Conservation (phyloP, 2,888 invertebrate genomes). For the Protonemura montana region DNA sequence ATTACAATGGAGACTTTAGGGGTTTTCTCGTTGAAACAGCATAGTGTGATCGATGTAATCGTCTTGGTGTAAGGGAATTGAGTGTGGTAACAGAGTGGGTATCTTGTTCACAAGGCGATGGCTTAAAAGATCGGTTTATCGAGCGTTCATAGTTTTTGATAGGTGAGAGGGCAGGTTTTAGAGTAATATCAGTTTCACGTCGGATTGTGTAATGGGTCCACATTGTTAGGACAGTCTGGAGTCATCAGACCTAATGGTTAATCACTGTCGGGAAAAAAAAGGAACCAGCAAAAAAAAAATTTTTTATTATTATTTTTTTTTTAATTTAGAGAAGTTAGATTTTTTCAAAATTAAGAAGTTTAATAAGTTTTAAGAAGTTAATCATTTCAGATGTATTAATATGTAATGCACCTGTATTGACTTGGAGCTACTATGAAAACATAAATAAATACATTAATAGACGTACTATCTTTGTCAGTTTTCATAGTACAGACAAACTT, state of each 20-base stretch:
- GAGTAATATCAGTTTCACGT: background rate
- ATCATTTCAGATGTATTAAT: no score
- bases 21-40: background rate
- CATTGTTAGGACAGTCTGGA: background rate
- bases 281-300: no score
- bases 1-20: background rate
- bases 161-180: conserved; percentile 2
- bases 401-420: no score
- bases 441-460: no score
- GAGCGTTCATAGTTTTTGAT: conserved; percentile 25
- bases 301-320: no score
- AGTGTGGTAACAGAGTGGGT: conserved; percentile 20
- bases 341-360: no score
- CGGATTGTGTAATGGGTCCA: background rate
- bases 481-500: no score
- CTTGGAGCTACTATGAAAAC: no score
- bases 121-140: background rate
- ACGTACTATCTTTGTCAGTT: no score
- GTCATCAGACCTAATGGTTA: background rate
- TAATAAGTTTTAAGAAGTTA: no score
- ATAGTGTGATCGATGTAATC: background rate
- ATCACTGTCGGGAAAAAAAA: no score
- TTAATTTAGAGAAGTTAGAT: no score
- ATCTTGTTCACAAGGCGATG: conserved; percentile 25
- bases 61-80: background rate